Conservation (phyloP, 2,113 vertebrate genomes). For the Petrocephalus microphthalmus region DNA sequence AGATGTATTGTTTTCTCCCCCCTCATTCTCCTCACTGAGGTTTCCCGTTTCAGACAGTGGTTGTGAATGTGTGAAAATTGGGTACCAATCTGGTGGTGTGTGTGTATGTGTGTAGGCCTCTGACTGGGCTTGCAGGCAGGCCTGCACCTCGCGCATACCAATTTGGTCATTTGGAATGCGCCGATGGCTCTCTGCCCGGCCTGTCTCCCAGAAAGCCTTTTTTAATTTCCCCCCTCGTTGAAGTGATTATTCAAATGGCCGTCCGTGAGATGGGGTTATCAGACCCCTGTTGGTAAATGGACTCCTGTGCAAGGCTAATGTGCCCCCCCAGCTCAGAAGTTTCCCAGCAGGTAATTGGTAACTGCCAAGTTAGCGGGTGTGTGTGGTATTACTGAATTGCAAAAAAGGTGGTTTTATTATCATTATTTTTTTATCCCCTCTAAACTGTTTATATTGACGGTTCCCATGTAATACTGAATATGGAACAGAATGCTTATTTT, state of each 20-base stretch:
- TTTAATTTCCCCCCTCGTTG: constrained; percentile 64
- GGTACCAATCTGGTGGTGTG: neutral
- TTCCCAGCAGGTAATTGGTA: constrained; percentile 50
- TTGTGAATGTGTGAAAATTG: constrained; percentile 1
- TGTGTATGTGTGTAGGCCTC: neutral
- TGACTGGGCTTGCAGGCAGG: constrained; percentile 25
- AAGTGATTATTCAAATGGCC: constrained; percentile 67
- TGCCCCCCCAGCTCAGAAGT: constrained; percentile 24
- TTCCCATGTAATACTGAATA: neutral
- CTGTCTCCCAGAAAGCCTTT: constrained; percentile 54
- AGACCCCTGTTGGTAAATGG: constrained; percentile 58
- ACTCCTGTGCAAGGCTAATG: constrained; percentile 53
- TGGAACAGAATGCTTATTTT: neutral
- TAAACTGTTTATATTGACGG: neutral
- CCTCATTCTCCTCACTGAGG: neutral
- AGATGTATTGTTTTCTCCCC: neutral
- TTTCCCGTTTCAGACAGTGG: neutral
- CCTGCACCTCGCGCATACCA: constrained; percentile 37
- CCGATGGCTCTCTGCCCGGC: constrained; percentile 48
- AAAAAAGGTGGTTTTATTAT: constrained; percentile 7
- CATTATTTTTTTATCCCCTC: neutral
- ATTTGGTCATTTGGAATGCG: constrained; percentile 56
- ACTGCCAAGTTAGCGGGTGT: constrained; percentile 29
- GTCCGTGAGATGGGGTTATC: constrained; percentile 61
- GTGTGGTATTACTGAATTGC: neutral